Base-by-base conservation (phyloP, 1,140 invertebrate species). In the Tyrophagus putrescentiae region DNA sequence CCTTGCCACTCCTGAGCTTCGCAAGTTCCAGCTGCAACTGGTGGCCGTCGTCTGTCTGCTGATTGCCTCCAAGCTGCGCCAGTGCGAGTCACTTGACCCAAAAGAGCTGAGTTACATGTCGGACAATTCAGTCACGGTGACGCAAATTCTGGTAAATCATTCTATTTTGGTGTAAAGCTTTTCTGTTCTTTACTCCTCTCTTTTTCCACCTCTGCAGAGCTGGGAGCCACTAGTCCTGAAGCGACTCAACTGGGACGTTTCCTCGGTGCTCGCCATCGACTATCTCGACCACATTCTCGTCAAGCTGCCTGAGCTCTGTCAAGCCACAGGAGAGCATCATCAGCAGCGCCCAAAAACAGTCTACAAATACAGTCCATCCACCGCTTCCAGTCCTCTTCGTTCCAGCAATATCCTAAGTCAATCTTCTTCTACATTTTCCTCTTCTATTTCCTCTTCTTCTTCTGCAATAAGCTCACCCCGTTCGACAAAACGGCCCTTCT, bases 71-170 rank as follows among this genome's bases (percentile, higher is more conserved):
- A 96, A 96, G 75, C 75, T 95, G 21, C 80, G 86, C 52, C 85
- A 93, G 71, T 81, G 85, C 1, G 77, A 76, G 57, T 84, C 85
- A 1, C 73, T 95, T 3, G 79, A 82, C 7, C 84, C 85, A 0
- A 82, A 90, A 56, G 75, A 82, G 34, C 77, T 96, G 34, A 83
- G 90, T 63, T 84, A 83, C 72, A 94, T 92, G 73, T 94, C 90
- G 7, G 91, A 92, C 69, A 84, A 88, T 72, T 92, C 87, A 69
- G 84, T 94, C 71, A 83, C 80, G 39, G 73, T 82, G 60, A 75
- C 82, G 54, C 84, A 93, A 67, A 76, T 95, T 59, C 82, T 82
- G 78, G 90, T 94, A 77, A 84, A 84, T 83, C 29, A 50, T 41
- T 32, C 53, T 50, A 11, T 28, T 59, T 34, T 32, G 57, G 48